These are phyloP conservation scores for Pygmarrhopalites habei DNA, from an alignment of 1,140 invertebrate genomes.

Conservation along the genomic window DNA sequence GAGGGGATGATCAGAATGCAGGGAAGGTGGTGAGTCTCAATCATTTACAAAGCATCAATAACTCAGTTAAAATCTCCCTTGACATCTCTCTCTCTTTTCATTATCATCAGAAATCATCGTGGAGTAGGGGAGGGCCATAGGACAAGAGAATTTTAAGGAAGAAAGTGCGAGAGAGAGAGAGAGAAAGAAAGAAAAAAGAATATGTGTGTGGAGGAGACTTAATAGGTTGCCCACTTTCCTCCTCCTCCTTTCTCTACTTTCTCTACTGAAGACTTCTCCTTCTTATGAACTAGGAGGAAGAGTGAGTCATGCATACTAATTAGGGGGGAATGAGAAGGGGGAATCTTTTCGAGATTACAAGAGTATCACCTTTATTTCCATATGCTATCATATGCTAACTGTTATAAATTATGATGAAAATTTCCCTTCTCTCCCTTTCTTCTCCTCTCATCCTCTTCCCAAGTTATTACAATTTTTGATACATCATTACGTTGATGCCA, in stretches of 20 bases:
- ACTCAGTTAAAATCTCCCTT: conserved; percentile 21
- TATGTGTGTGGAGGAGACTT: too few relatives aligned
- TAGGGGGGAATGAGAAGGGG: conserved; percentile 9
- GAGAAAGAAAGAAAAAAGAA: too few relatives aligned
- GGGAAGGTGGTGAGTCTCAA: background rate
- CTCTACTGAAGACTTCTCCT: too few relatives aligned
- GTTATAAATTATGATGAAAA: conserved; percentile 8
- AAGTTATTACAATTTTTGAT: too few relatives aligned
- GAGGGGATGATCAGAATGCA: conserved; percentile 3
- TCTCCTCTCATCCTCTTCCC: too few relatives aligned
- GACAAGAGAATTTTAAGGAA: too few relatives aligned
- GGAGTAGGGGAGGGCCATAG: background rate
- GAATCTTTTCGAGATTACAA: background rate
- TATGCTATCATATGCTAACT: conserved; percentile 7
- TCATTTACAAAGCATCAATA: conserved; percentile 17
- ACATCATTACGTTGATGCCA: too few relatives aligned
- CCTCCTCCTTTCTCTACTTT: too few relatives aligned
- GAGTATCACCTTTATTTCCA: conserved; percentile 15
- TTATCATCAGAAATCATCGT: too few relatives aligned
- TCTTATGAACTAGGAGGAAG: too few relatives aligned
- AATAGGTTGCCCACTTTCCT: too few relatives aligned
- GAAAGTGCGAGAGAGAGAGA: background rate
- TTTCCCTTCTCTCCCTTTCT: too few relatives aligned
- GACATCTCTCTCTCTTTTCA: conserved; percentile 7
- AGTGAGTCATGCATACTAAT: conserved; percentile 19